phyloP scores from a whole-genome alignment of 2,113 vertebrate genomes.

The Myiagra hebetior region DNA sequence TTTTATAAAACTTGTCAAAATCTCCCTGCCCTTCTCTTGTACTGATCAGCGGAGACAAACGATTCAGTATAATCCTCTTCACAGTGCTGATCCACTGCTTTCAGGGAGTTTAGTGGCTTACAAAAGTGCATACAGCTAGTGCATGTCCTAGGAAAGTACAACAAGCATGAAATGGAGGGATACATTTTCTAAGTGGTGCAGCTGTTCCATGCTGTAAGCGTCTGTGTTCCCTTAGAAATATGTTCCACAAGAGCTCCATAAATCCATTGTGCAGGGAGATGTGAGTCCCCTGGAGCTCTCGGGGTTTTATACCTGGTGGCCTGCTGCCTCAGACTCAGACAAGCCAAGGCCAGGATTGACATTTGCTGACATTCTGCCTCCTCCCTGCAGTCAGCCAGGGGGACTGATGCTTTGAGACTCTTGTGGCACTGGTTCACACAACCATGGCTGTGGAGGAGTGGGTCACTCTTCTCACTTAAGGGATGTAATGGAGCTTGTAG shows the following conservation, averaged over 20 bases:
- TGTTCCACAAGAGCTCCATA: rapidly evolving
- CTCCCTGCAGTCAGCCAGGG: not conserved
- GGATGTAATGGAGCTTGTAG: not conserved
- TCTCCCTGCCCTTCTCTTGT: not conserved
- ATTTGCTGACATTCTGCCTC: not conserved
- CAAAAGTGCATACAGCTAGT: not conserved
- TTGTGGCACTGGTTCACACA: not conserved
- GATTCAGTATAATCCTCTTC: not conserved
- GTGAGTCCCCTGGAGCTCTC: not conserved
- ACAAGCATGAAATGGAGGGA: not conserved
- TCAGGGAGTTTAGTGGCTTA: not conserved
- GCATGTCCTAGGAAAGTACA: not conserved
- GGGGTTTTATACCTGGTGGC: not conserved
- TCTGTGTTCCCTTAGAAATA: not conserved
- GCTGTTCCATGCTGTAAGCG: not conserved
- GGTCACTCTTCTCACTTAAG: not conserved
- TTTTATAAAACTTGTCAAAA: not conserved
- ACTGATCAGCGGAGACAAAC: not conserved
- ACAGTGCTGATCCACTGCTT: not conserved
- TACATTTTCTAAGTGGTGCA: not conserved
- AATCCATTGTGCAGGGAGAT: not conserved
- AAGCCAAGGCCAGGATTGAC: not conserved
- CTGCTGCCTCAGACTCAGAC: not conserved
- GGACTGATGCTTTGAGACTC: not conserved
- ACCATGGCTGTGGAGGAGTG: not conserved